Evolutionary conservation across 1,140 invertebrate species (phyloP), one percentile per base, ranked within the genome.

Genomic region (Dreissena rostriformis): DNA sequence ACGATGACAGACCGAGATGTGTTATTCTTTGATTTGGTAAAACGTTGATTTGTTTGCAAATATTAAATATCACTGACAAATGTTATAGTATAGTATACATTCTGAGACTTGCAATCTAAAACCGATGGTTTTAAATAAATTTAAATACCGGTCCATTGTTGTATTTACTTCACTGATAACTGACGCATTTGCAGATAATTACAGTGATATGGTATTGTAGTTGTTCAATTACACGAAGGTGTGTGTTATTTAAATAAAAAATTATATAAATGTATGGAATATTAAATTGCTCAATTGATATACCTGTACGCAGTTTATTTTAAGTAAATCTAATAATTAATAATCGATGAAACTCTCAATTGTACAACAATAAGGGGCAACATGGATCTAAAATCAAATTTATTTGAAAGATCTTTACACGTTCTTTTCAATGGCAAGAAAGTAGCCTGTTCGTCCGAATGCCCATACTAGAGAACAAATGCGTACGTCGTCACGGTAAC

Each of bases 401-500:
- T 2, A 5, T 24, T 24, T 74, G 10, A n/a, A 22, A 68, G 2
- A 28, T 17, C 26, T 22, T 17, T 7, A 22, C 15, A 22, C 26
- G 15, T 73, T 22, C 52, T 4, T 81, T 81, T 28, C 79, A 81
- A 68, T 14, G 79, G 79, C 2, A 14, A 51, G 0, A 72, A 52
- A 6, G 71, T 81, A 11, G 79, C 79, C 39, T 81, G 79, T 71
- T 81, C 79, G 8, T 81, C 79, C 39, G 79, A 72, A 55, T 81
- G 79, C 65, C 79, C 79, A 28, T 81, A 68, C 65, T 81, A 73
- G 52, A 67, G 24, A 12, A n/a, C 12, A 28, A 28, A 7, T 67
- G 17, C 24, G 65, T 15, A 28, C 24, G 65, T 10, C 29, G 65
- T 67, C 24, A 19, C 24, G 24, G 29, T n/a, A 10, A 67, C 29